Percentiles rank a stretch among this genome's conserved stretches.
These are phyloP conservation scores for Sphinx pinastri DNA, from an alignment of 2,888 invertebrate genomes.

Conservation along the genomic window DNA sequence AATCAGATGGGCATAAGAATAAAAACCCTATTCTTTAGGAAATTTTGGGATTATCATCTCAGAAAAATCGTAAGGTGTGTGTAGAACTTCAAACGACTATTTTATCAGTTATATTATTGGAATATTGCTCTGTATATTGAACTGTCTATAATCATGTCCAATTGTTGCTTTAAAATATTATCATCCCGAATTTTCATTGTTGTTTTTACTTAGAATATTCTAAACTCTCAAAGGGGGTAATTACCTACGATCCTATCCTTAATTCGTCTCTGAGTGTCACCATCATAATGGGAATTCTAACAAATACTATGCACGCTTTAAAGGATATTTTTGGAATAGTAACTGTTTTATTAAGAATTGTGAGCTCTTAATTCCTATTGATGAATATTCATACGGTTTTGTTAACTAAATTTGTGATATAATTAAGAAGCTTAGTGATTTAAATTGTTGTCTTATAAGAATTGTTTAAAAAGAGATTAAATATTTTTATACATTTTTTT, in stretches of 20 bases:
- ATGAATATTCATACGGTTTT: constrained; percentile 30
- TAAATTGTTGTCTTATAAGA: neutral
- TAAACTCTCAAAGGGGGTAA: neutral
- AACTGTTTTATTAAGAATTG: constrained; percentile 27
- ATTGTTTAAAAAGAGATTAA: neutral
- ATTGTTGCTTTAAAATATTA: neutral
- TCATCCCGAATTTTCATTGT: neutral
- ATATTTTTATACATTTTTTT: too few species aligned
- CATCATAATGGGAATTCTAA: constrained; percentile 45
- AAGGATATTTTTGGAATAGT: constrained; percentile 44
- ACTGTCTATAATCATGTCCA: too few species aligned
- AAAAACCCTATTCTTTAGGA: too few species aligned
- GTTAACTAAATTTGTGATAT: constrained; percentile 18
- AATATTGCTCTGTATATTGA: too few species aligned
- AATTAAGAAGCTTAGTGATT: constrained; percentile 9
- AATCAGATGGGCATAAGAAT: too few species aligned
- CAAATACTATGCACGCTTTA: constrained; percentile 39
- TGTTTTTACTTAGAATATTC: neutral
- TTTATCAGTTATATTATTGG: too few species aligned
- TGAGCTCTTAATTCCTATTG: constrained; percentile 26
- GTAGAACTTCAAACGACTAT: too few species aligned
- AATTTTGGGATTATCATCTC: too few species aligned
- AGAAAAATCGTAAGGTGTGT: too few species aligned
- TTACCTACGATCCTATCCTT: neutral
- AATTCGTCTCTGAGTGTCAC: constrained; percentile 22